Base-by-base conservation (phyloP, 2,113 vertebrate species). In the Charina bottae region DNA sequence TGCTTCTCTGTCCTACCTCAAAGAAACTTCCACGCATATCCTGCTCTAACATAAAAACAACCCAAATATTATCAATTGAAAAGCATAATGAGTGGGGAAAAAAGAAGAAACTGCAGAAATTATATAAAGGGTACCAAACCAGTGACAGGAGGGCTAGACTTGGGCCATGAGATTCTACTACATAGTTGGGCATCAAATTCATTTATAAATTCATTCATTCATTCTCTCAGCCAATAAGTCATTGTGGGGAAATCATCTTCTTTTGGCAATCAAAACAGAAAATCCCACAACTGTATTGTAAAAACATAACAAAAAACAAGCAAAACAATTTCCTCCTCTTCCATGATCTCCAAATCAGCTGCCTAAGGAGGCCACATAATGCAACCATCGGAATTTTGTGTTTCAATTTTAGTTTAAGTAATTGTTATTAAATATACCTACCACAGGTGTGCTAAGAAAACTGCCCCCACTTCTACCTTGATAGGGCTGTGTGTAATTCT, bases 401-500 rank as follows among this genome's bases (percentile, higher is more conserved):
- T 60, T 4, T 11, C 28, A 15, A 11, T 60, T 23, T 90, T 59
- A 28, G 10, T 59, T 85, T 64, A 85, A 64, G 10, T 89, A n/a
- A 24, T 91, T 54, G 72, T 78, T 78, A 78, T 42, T 68, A 84
- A 86, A 97, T 9, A 96, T 92, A 94, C 98, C 96, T 98, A 99
- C 99, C 99, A 98, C 98, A 60, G 98, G 98, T 92, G 98, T 98
- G 60, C 97, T 99, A 97, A 98, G 98, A 92, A 96, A 97, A 92
- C 93, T 96, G 93, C 93, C 97, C 93, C 96, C 97, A 95, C 97
- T 98, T 99, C 97, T 98, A 60, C 97, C 96, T 96, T 97, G 98
- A 95, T 98, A 98, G 3, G 98, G 99, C 96, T 98, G 98, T 94
- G 98, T 97, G 93, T 99, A 99, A 97, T 99, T 99, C 98, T 99